A percentile compares a stretch with the other conserved stretches of the same genome.
Evolutionary conservation across 1,140 invertebrate species (phyloP).

Genomic region (Nixonia krombeini): DNA sequence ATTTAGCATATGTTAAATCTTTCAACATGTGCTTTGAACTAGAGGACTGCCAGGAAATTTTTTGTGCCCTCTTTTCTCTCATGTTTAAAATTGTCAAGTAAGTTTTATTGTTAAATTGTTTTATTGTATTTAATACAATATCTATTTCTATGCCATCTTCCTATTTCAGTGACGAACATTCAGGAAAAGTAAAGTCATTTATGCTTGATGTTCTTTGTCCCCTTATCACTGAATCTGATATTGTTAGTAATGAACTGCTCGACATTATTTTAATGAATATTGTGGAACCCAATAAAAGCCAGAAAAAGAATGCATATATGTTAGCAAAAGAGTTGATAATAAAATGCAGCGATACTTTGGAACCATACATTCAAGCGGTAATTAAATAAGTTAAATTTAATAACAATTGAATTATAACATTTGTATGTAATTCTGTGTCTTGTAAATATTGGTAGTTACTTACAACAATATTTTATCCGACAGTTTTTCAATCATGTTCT

Average conservation of each 20-base stretch:
- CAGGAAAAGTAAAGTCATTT: conserved; percentile 94
- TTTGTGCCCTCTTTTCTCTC: conserved; percentile 93
- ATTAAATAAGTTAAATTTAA: conserved; percentile 68
- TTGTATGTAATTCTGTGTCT: conserved; percentile 1
- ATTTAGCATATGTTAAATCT: conserved; percentile 97
- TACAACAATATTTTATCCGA: conserved; percentile 43
- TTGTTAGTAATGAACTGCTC: conserved; percentile 92
- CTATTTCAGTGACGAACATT: conserved; percentile 90
- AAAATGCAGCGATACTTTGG: conserved; percentile 91
- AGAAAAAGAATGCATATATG: conserved; percentile 90
- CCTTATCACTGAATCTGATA: conserved; percentile 94
- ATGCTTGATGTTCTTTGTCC: conserved; percentile 96
- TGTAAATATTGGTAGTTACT: neutral
- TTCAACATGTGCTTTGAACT: conserved; percentile 99
- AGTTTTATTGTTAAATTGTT: conserved; percentile 60
- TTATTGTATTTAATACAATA: conserved; percentile 5
- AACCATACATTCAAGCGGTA: conserved; percentile 94
- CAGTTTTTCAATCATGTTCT: conserved; percentile 97
- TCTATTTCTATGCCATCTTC: conserved; percentile 3
- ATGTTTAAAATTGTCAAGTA: conserved; percentile 98
- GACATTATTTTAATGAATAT: conserved; percentile 96
- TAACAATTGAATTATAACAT: too few relatives aligned
- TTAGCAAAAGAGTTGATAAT: conserved; percentile 93
- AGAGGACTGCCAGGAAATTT: conserved; percentile 97
- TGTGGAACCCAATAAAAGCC: conserved; percentile 94